A percentile compares a stretch with the other conserved stretches of the same genome.
phyloP scores from a whole-genome alignment of 2,888 invertebrate genomes.

The Xylocampa areola region DNA sequence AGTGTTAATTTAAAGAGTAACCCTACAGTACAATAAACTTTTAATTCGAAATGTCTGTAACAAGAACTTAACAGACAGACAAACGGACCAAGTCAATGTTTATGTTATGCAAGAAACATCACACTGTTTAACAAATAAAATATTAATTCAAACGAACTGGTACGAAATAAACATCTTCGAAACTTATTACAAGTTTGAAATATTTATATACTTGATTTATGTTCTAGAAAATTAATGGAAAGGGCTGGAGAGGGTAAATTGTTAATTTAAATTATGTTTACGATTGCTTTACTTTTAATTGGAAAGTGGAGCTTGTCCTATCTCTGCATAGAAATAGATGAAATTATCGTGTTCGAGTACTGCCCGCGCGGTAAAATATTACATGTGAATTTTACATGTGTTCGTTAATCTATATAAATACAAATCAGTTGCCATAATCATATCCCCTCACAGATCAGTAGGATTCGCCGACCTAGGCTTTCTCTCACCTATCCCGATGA shows the following conservation, averaged over 20 bases:
- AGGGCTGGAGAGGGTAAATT: slow-evolving; percentile 11
- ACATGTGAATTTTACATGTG: too few species aligned
- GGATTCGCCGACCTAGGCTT: too few species aligned
- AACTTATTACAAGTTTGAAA: slow-evolving; percentile 18
- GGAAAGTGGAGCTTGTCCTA: background rate
- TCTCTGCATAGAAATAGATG: background rate
- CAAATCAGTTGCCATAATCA: too few species aligned
- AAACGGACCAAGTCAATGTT: slow-evolving; percentile 24
- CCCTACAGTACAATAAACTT: slow-evolving; percentile 17
- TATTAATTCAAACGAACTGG: slow-evolving; percentile 3
- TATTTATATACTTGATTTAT: slow-evolving; percentile 21
- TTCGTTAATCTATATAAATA: too few species aligned
- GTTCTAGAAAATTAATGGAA: slow-evolving; percentile 14
- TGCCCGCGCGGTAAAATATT: too few species aligned
- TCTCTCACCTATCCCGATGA: too few species aligned
- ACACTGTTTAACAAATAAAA: slow-evolving; percentile 1
- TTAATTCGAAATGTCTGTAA: slow-evolving; percentile 15
- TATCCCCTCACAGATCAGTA: too few species aligned
- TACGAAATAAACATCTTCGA: slow-evolving; percentile 14
- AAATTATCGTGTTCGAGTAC: background rate
- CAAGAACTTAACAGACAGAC: slow-evolving; percentile 11
- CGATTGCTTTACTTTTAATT: slow-evolving; percentile 7
- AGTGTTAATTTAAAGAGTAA: slow-evolving; percentile 1
- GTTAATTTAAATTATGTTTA: slow-evolving; percentile 16
- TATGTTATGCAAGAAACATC: slow-evolving; percentile 36